Conservation (phyloP, 2,113 vertebrate genomes). For the Sminthopsis crassicaudata region DNA sequence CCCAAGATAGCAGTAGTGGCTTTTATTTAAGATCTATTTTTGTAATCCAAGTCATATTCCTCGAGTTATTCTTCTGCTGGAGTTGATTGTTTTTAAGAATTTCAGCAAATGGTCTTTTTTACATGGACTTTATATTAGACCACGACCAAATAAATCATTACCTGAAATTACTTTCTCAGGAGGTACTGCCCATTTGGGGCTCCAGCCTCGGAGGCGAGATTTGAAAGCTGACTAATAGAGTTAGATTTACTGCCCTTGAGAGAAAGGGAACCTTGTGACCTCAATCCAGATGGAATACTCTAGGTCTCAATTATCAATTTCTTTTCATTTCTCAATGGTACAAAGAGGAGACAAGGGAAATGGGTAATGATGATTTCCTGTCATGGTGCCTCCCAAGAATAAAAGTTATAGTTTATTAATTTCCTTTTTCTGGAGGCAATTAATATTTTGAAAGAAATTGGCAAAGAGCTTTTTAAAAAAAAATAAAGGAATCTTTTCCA, state of each 20-base stretch:
- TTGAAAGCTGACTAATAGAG: constrained; percentile 66
- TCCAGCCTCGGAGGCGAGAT: constrained; percentile 55
- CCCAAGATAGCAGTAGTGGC: not conserved
- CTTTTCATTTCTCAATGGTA: constrained; percentile 71
- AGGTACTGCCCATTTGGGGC: constrained; percentile 64
- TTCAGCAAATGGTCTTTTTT: constrained; percentile 45
- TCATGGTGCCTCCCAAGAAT: constrained; percentile 47
- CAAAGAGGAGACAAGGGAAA: constrained; percentile 45
- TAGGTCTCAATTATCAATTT: constrained; percentile 70
- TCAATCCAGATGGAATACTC: constrained; percentile 69
- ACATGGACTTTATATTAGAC: constrained; percentile 70
- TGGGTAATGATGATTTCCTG: constrained; percentile 68
- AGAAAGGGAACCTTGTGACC: constrained; percentile 71
- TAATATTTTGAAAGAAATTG: constrained; percentile 46
- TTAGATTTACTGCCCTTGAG: constrained; percentile 73
- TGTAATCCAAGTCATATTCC: constrained; percentile 50
- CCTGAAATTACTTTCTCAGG: constrained; percentile 74
- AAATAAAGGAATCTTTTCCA: constrained; percentile 10
- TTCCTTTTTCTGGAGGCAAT: constrained; percentile 3
- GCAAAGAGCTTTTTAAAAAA: constrained; percentile 14
- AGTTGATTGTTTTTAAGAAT: constrained; percentile 52
- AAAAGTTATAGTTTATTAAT: constrained; percentile 45
- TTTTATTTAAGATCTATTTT: constrained; percentile 14
- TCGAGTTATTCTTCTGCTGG: constrained; percentile 29
- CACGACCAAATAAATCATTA: constrained; percentile 80